These are phyloP conservation scores for Tribolium madens DNA, from an alignment of 1,140 invertebrate genomes.

Conservation along the genomic window DNA sequence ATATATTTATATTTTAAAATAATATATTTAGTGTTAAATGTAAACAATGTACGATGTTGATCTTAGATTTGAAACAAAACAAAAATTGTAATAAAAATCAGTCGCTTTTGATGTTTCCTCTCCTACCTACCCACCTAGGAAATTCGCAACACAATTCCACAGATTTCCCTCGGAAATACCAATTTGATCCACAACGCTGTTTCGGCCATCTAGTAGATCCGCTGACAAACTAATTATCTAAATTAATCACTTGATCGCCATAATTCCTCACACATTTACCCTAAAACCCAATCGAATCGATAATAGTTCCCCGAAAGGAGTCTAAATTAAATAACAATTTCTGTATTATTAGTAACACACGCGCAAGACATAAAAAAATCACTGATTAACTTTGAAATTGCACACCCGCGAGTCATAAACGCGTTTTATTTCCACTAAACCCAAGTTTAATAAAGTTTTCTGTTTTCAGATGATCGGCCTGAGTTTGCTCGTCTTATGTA, in stretches of 20 bases:
- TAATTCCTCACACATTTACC: constrained; percentile 12
- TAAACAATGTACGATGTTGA: no score
- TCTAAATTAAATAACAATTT: constrained; percentile 8
- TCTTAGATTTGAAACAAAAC: no score
- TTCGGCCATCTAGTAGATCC: not conserved
- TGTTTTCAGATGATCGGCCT: constrained; percentile 77
- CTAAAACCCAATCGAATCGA: constrained; percentile 9
- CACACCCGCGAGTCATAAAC: not conserved
- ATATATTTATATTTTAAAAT: no score
- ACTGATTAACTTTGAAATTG: not conserved
- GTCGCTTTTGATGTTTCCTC: not conserved
- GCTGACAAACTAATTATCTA: constrained; percentile 28
- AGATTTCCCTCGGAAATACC: not conserved
- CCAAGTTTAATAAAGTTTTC: constrained; percentile 53
- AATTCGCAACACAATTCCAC: not conserved
- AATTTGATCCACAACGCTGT: constrained; percentile 9
- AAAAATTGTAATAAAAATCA: no score
- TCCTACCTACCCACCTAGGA: not conserved
- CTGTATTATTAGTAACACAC: not conserved
- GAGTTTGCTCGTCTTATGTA: constrained; percentile 79
- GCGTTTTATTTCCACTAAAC: not conserved
- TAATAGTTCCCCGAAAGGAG: not conserved
- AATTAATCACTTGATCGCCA: constrained; percentile 31
- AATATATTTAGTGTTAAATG: no score
- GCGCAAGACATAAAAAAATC: not conserved